Base-by-base conservation (phyloP, 2,888 invertebrate genomes). In the Tholera decimalis region DNA sequence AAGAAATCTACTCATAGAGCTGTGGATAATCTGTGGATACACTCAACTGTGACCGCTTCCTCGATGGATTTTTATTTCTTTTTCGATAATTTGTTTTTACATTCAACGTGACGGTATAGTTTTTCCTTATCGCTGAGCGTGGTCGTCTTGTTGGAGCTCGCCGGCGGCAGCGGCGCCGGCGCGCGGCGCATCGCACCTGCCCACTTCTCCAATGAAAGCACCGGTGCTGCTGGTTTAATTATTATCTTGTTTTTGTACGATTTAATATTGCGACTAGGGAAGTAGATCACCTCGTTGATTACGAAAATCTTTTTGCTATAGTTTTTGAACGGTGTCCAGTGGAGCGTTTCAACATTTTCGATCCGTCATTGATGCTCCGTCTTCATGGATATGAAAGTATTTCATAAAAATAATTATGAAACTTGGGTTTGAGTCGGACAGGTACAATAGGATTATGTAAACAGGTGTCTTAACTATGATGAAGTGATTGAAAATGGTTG, bases 1-100 rank as follows among this genome's bases (percentile, higher is more conserved):
- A 84, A 88, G 88, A 90, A 91, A 90, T 85, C 87, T 83, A 87
- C 86, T 90, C 88, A 91, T 91, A 93, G 88, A 83, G 88, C 92
- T 91, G 91, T 91, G 84, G 91, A 93, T 92, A 93, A 93, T 93
- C 93, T 91, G 90, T 89, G 82, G 87, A 90, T 84, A 94, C 94
- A 93, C 91, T 90, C 91, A 89, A 93, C 91, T 95, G 95, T 94
- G 93, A 95, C 95, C 89, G 92, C 91, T 95, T 94, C 95, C 94
- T 93, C 92, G 90, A 89, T 88, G 85, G 85, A 88, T 92, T 91
- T 91, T 91, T 93, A 92, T 92, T 94, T 93, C 89, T 92, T 93
- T 87, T 90, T 90, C 85, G 89, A 93, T 91, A 91, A 92, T 94
- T 94, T 91, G 93, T 94, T 94, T 94, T 94, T 94, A 91, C 88